Evolutionary conservation across 2,113 vertebrate genomes (phyloP), one percentile per base, ranked within the genome.

Genomic region (Lepisosteus osseus): DNA sequence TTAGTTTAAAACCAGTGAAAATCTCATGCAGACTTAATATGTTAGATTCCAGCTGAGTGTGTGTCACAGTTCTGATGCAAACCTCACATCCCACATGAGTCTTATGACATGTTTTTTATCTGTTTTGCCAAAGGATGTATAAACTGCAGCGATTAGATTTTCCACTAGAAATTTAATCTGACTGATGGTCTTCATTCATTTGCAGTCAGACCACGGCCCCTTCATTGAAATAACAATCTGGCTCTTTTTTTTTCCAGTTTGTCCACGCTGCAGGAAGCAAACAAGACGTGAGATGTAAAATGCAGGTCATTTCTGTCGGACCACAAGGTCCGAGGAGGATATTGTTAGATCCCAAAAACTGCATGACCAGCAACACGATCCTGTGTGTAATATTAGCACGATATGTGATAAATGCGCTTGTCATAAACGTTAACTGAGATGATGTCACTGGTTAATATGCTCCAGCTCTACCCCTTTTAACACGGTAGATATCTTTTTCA

Each of bases 291-390:
- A 40, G 11, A 14, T 63, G 45, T 40, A 41, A n/a, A 45, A 17
- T 7, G 40, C 41, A 13, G 61, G 42, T 45, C 66, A 6, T 9
- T 59, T 40, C 13, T 3, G 41, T 56, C 69, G 9, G 7, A 43
- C 43, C 61, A 64, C 8, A 14, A 3, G 69, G 72, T 44, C 54
- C 43, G 13, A 13, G 56, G 51, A 61, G 74, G 57, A 79, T 79
- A 77, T 73, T 77, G 76, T 82, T 80, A 74, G 78, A 78, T 67
- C 47, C 73, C 74, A 68, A 66, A 71, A 45, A 80, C 63, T 68
- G 68, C 14, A 6, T 61, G 3, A 72, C 51, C 72, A 70, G 15
- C 12, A 73, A 64, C 29, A 14, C 61, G 63, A 61, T 54, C 14
- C 42, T 57, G 71, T 66, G 12, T 75, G 62, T 70, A 75, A 73